These are phyloP conservation scores for Martes martes DNA, from an alignment of 2,113 vertebrate species.

Conservation along the genomic window DNA sequence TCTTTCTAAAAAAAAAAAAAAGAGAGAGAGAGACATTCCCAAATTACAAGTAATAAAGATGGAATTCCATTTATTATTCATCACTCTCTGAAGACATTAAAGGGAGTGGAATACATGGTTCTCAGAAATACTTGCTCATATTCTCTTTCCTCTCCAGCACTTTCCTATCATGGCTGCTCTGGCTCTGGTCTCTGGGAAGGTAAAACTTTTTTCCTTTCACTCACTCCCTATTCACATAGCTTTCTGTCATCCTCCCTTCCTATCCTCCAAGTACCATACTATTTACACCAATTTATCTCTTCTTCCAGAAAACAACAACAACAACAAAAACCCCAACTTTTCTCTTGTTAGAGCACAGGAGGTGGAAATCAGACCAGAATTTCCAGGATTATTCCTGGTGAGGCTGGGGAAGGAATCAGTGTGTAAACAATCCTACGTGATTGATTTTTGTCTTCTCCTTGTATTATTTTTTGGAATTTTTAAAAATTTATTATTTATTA, in stretches of 20 bases:
- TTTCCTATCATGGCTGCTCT: not conserved
- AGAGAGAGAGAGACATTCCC: not conserved
- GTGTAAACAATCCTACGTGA: not conserved
- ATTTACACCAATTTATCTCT: slow-evolving; percentile 7
- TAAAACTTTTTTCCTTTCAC: not conserved
- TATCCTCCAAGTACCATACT: not conserved
- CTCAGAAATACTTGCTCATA: not conserved
- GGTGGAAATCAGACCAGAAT: not conserved
- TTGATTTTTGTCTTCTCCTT: not conserved
- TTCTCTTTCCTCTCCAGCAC: not conserved
- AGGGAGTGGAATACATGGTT: not conserved
- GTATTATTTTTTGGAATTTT: not conserved
- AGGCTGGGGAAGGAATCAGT: not conserved
- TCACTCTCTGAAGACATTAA: not conserved
- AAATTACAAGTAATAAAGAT: not conserved
- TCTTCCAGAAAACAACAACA: not conserved
- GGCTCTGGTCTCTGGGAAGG: not conserved
- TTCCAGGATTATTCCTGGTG: not conserved
- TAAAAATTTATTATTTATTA: too few relatives aligned
- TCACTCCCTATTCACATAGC: not conserved
- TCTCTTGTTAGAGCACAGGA: not conserved
- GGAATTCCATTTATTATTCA: not conserved
- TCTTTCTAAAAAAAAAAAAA: too few relatives aligned
- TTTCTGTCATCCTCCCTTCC: not conserved
- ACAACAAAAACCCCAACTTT: not conserved